phyloP scores from a whole-genome alignment of 1,140 invertebrate species.

The Tachypleus tridentatus region DNA sequence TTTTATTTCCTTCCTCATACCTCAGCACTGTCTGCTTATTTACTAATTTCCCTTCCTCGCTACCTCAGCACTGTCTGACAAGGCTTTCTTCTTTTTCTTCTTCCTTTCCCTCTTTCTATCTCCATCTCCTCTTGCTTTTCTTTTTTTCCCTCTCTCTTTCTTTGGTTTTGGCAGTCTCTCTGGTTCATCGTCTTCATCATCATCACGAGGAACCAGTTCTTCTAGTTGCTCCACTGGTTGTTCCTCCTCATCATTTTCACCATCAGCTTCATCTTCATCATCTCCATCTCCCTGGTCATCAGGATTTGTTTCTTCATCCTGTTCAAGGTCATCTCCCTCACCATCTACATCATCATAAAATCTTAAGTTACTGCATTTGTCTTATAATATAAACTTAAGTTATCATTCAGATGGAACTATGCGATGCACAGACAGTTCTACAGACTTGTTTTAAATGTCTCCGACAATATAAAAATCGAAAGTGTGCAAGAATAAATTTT shows the following conservation, averaged over 20 bases:
- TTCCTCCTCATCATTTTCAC: slow-evolving; percentile 18
- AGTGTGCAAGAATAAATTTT: neutral
- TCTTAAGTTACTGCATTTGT: neutral
- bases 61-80: slow-evolving; percentile 54
- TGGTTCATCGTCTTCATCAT: slow-evolving; percentile 4
- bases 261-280: slow-evolving; percentile 10
- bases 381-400: too few species aligned
- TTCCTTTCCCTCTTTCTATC: slow-evolving; percentile 74
- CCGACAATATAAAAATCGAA: neutral
- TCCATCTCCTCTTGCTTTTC: slow-evolving; percentile 54
- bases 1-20: neutral
- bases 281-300: slow-evolving; percentile 18
- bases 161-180: slow-evolving; percentile 9
- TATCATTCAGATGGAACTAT: neutral
- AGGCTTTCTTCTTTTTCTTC: slow-evolving; percentile 84
- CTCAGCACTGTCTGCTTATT: slow-evolving; percentile 11
- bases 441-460: neutral
- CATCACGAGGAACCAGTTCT: slow-evolving; percentile 9
- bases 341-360: slow-evolving; percentile 18
- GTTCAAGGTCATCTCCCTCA: slow-evolving; percentile 7
- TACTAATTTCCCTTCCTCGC: too few species aligned
- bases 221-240: slow-evolving; percentile 11
- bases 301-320: slow-evolving; percentile 16
- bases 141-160: slow-evolving; percentile 63
- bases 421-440: neutral